Conservation (phyloP, 1,140 invertebrate genomes). For the Acromyrmex echinatior region DNA sequence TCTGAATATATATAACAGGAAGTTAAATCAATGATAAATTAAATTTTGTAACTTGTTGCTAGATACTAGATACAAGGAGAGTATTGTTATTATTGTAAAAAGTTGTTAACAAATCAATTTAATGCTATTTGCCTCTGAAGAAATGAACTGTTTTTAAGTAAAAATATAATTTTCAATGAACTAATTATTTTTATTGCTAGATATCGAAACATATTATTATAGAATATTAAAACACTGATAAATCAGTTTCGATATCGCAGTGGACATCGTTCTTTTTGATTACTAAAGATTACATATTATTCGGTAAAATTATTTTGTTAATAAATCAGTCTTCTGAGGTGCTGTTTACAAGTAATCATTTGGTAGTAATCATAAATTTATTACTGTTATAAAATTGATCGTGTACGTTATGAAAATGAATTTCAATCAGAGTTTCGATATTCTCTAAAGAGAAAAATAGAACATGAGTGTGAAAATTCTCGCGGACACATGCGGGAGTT, state of each 20-base stretch:
- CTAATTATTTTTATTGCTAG: neutral
- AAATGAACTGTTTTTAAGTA: neutral
- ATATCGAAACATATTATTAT: neutral
- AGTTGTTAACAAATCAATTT: neutral
- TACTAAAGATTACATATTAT: neutral
- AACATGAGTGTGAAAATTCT: neutral
- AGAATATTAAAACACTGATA: neutral
- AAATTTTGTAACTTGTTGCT: conserved; percentile 7
- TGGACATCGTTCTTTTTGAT: neutral
- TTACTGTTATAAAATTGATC: neutral
- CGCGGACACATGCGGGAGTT: neutral
- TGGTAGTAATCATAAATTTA: neutral
- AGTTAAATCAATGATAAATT: conserved; percentile 18
- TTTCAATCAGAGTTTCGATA: neutral
- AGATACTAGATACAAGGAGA: neutral
- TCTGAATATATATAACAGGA: neutral
- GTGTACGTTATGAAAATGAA: neutral
- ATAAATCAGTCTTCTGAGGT: neutral
- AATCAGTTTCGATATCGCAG: neutral
- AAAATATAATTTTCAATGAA: neutral
- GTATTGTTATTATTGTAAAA: conserved; percentile 1
- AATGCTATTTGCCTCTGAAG: neutral
- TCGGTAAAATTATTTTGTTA: neutral
- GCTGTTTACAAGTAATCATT: neutral
- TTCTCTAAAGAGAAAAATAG: neutral